Evolutionary conservation across 2,113 vertebrate species (phyloP), one percentile per base, ranked within the genome.

Genomic region (Saccopteryx bilineata): DNA sequence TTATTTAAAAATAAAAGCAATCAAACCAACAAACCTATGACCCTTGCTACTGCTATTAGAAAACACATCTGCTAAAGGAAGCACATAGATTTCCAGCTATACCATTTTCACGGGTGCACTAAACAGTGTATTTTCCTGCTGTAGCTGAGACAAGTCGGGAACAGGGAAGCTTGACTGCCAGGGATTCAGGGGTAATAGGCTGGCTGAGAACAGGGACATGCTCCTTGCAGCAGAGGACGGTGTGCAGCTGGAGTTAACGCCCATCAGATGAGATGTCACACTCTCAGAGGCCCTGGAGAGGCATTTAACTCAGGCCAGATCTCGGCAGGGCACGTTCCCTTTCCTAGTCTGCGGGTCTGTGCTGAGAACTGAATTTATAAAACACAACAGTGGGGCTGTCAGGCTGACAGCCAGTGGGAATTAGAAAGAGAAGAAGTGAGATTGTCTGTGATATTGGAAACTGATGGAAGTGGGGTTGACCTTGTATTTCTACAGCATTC

Each of bases 201-300:
- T 94, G 90, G 24, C 96, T 98, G 76, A 97, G 97, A 98, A 98
- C 95, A 97, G 94, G 96, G 95, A 98, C 97, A 98, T 26, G 71
- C 95, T 97, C 85, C 66, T 96, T 54, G 71, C 96, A 91, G 94
- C 97, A 96, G 95, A 97, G 96, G 97, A 98, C 90, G 1, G 2
- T 85, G 94, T 95, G 91, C 94, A 92, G 95, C 98, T 98, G 94
- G 95, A 98, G 97, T 97, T 97, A 98, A 97, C 95, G 96, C 96
- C 97, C 96, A 98, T 97, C 96, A 95, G 98, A 98, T 96, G 97
- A 98, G 97, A 98, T 98, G 97, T 98, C 98, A 97, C 95, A 97
- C 78, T 98, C 95, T 91, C 93, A 72, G 94, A 96, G 95, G 97
- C 97, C 94, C 91, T n/a, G 92, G 94, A 95, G 97, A 98, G 93